These are phyloP conservation scores for Sphyrna mokarran DNA, from an alignment of 2,113 vertebrate genomes.

Conservation along the genomic window DNA sequence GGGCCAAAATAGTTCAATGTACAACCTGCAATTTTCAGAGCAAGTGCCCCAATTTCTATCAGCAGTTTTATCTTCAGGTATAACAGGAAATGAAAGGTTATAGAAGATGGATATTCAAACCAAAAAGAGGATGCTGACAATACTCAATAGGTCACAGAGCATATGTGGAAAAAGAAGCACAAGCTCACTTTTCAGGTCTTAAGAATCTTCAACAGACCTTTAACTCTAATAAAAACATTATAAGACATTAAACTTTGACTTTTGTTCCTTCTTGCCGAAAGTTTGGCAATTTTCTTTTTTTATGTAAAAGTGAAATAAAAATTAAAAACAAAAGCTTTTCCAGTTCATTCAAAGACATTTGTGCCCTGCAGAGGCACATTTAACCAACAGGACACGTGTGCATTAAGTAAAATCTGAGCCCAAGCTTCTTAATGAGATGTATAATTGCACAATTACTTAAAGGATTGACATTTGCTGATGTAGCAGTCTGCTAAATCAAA, in stretches of 20 bases:
- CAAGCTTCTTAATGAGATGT: background rate
- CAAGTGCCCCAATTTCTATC: background rate
- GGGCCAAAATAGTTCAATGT: background rate
- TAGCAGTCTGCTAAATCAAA: background rate
- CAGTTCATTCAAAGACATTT: background rate
- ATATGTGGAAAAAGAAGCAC: background rate
- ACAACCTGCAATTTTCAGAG: background rate
- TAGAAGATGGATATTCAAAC: background rate
- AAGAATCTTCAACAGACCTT: background rate
- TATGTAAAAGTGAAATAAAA: background rate
- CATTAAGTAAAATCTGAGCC: background rate
- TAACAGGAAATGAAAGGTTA: background rate
- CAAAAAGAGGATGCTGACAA: background rate
- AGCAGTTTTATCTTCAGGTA: constrained; percentile 18
- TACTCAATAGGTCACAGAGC: background rate
- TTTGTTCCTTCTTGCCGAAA: background rate
- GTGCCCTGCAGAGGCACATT: background rate
- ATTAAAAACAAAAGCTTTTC: background rate
- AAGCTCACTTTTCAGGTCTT: background rate
- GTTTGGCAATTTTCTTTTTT: background rate
- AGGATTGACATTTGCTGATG: background rate
- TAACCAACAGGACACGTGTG: no score
- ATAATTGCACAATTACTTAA: background rate
- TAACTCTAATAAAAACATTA: background rate
- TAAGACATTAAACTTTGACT: background rate